Evolutionary conservation across 2,797 vertebrate genomes (phyloP), one percentile per base, ranked within the genome.

Genomic region (Anguilla pacifica): DNA sequence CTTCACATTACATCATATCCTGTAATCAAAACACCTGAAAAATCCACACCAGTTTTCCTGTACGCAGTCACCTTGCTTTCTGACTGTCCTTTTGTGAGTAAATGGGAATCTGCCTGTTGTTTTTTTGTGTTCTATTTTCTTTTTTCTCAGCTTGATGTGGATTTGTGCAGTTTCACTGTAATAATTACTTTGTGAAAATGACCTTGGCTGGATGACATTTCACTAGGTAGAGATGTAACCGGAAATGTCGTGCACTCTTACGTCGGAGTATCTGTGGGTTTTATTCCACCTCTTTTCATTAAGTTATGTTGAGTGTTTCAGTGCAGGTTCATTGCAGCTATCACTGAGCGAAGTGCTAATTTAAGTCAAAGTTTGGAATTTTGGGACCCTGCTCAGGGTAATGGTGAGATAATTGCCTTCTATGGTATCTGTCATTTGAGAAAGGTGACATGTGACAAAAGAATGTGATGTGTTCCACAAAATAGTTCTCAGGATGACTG

Each of bases 1-100:
- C 85, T 91, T 94, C 91, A 89, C 25, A 86, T 86, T 90, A 86
- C 91, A 88, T 90, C 90, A 91, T 85, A 84, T 93, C 89, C 88
- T 92, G 89, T 89, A 91, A 93, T 91, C 88, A 90, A 89, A 13
- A 72, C 25, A 72, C 67, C 84, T 86, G n/a, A 72, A 72, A 88
- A 89, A 87, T 72, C 67, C 86, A 61, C 87, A 79, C 51, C 67
- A 86, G 90, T 85, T 59, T 85, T 91, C 88, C 85, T 89, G 92
- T 90, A 87, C 84, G 84, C 88, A 91, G 87, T 87, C 31, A 7
- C 7, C 83, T 89, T 92, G 85, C 90, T 91, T 87, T 93, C 85
- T 89, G 83, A 88, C 86, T 87, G 53, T 67, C 25, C 25, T 87
- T 35, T 84, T 83, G 53, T 88, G 83, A 92, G 86, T 49, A 0